Evolutionary conservation across 2,888 invertebrate genomes (phyloP), one percentile per base, ranked within the genome.

Genomic region (Zonitis immaculata): DNA sequence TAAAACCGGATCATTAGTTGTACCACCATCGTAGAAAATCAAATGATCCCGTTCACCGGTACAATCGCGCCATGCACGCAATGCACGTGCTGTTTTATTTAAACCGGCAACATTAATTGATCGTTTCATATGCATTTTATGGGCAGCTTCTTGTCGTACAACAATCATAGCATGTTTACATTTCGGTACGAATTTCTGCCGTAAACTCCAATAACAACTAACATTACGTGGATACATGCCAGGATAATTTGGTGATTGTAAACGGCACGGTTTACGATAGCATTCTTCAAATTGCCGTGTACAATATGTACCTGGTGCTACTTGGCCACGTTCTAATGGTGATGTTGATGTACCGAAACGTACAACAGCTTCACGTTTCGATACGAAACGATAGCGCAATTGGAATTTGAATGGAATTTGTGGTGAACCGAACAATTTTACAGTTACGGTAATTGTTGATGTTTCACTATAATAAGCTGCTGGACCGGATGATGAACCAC

Each of bases 101-200:
- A 87, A 73, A 66, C 87, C 82, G 63, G 82, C 85, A 78, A 82
- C 86, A 25, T 81, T 81, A 59, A 83, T 82, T 1, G 82, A 82
- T 9, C 84, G 78, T 62, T 84, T 84, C 74, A 86, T 83, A 70
- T 85, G 85, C 81, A 87, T 83, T 73, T 86, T 87, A 69, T 87
- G 86, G 43, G 84, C 82, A 56, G 83, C 85, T 67, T 87, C 86
- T 73, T 91, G 90, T 47, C 86, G 81, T 54, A 93, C 88, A 14
- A 90, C 87, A 65, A 94, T 89, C 89, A 93, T 91, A 30, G 93
- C 92, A 76, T 91, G 91, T 73, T 92, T 92, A 76, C 92, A 92
- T 42, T 89, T 90, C 11, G 92, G 91, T 58, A 91, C 87, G 69
- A 86, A 86, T 73, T 90, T 88, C 76, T 93, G 91, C 32, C 91